phyloP scores from a whole-genome alignment of 2,797 vertebrate genomes.

The Fringilla coelebs region DNA sequence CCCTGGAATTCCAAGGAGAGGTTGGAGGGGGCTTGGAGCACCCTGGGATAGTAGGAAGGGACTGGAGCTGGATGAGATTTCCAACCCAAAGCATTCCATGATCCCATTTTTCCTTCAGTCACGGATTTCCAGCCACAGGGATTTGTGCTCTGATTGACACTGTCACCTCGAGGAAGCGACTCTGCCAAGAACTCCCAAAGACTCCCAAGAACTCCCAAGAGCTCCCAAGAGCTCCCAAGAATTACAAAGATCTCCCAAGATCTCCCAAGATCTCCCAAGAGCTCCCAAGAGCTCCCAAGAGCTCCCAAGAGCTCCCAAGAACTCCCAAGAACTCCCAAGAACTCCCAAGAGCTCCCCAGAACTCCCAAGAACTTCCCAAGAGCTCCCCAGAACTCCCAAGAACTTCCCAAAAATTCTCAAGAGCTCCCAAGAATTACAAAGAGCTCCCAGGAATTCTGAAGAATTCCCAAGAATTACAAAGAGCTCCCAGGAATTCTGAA shows the following conservation, averaged over 20 bases:
- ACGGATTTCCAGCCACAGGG: fast-evolving
- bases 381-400: fast-evolving
- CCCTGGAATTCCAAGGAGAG: not conserved
- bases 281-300: not conserved
- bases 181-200: not conserved
- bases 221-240: no score
- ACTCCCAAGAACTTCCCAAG: not conserved
- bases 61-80: not conserved
- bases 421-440: fast-evolving
- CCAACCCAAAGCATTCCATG: not conserved
- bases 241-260: no score
- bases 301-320: not conserved
- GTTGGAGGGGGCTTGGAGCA: not conserved
- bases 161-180: not conserved
- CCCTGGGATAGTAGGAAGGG: not conserved
- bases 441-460: fast-evolving
- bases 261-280: not conserved
- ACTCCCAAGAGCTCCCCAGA: fast-evolving
- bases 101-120: not conserved
- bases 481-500: fast-evolving
- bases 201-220: fast-evolving
- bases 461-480: fast-evolving
- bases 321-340: not conserved
- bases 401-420: no score
- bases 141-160: not conserved